These are phyloP conservation scores for Chlorocebus sabaeus DNA, from an alignment of 2,113 vertebrate genomes.

Conservation along the genomic window DNA sequence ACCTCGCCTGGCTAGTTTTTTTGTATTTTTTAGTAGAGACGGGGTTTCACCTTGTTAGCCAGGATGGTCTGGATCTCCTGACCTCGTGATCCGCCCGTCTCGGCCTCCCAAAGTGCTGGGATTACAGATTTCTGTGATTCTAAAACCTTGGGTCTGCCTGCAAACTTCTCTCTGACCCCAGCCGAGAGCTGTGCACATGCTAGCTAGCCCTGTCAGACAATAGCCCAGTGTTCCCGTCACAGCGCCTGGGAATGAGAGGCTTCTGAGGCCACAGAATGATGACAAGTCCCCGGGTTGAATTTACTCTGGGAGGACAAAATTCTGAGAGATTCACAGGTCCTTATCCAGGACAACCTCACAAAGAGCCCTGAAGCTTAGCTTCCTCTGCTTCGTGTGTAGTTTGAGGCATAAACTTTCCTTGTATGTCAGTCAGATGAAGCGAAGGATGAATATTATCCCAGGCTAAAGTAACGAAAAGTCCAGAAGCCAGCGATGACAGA, in stretches of 20 bases:
- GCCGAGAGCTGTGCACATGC: not conserved
- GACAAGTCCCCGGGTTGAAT: not conserved
- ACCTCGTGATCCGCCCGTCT: too few species aligned
- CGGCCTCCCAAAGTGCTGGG: too few species aligned
- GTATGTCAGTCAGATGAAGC: not conserved
- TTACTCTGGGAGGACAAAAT: not conserved
- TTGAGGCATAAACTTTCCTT: not conserved
- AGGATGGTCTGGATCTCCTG: too few species aligned
- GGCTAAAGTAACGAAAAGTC: not conserved
- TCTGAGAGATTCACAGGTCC: not conserved
- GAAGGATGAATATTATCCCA: not conserved
- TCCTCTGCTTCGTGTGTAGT: too few species aligned
- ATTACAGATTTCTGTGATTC: not conserved
- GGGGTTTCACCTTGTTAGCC: too few species aligned
- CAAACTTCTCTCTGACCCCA: not conserved
- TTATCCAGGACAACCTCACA: not conserved
- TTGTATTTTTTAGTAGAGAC: too few species aligned
- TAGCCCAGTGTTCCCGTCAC: not conserved
- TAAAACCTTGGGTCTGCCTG: not conserved
- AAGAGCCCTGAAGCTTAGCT: not conserved
- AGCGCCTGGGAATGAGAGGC: not conserved
- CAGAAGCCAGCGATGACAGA: not conserved
- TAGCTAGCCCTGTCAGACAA: not conserved
- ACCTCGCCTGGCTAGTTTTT: too few species aligned
- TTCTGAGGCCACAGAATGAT: not conserved